A percentile compares a stretch with the other conserved stretches of the same genome.
These are phyloP conservation scores for Drymodes brunneopygia DNA, from an alignment of 2,113 vertebrate species.

Conservation along the genomic window DNA sequence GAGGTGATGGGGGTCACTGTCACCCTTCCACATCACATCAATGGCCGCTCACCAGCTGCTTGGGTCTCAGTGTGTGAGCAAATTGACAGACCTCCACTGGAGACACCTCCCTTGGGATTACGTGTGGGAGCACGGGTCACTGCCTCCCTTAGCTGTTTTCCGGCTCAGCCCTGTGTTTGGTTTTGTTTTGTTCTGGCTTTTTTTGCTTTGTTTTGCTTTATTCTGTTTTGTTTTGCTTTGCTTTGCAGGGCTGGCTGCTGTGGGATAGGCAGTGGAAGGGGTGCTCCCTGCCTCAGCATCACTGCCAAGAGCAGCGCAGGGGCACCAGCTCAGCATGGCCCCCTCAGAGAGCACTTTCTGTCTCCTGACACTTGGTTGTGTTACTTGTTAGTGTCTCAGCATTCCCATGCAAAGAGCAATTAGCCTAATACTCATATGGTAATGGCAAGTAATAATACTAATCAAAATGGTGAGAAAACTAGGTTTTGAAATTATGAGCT, in stretches of 20 bases:
- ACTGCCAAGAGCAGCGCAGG: accelerated
- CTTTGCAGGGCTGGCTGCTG: background rate
- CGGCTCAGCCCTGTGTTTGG: background rate
- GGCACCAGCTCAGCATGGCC: background rate
- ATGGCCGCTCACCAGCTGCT: background rate
- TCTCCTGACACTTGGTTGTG: background rate
- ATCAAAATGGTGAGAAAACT: background rate
- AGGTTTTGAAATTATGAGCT: background rate
- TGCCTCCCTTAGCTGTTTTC: background rate
- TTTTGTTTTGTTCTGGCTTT: background rate
- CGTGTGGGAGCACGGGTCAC: background rate
- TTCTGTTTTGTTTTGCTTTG: background rate
- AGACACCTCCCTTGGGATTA: background rate
- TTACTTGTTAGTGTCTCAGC: background rate
- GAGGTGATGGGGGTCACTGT: background rate
- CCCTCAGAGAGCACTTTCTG: background rate
- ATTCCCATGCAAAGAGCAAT: background rate
- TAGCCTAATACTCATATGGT: background rate
- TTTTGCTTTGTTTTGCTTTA: background rate
- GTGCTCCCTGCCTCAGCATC: background rate
- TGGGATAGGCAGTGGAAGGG: background rate
- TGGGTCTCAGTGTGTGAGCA: background rate
- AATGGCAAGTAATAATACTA: background rate
- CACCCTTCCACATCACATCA: background rate
- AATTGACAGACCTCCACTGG: background rate